phyloP scores from a whole-genome alignment of 2,888 invertebrate genomes.

The Eupeodes luniger region DNA sequence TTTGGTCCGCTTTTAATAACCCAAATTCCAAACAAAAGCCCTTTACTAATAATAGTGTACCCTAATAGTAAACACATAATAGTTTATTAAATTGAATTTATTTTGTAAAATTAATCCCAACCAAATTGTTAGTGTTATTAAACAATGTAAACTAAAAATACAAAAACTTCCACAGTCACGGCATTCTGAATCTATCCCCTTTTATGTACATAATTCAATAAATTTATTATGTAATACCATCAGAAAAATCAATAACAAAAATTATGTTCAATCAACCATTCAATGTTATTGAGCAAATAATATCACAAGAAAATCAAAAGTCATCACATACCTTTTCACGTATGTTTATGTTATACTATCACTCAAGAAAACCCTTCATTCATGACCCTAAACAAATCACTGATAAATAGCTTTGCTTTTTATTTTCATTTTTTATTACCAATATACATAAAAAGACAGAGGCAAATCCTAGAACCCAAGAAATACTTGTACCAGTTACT shows the following conservation, averaged over 20 bases:
- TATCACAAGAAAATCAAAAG: slow-evolving; percentile 38
- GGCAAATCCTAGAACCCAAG: background rate
- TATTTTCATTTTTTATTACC: slow-evolving; percentile 67
- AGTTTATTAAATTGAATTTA: too few relatives aligned
- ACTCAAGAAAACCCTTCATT: slow-evolving; percentile 37
- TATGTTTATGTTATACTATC: background rate
- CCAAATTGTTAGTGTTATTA: too few relatives aligned
- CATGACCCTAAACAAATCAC: slow-evolving; percentile 64
- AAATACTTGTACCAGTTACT: slow-evolving; percentile 32
- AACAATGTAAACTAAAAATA: too few relatives aligned
- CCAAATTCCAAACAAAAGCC: too few relatives aligned
- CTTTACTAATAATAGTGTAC: too few relatives aligned
- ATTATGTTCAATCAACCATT: slow-evolving; percentile 50
- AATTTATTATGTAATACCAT: slow-evolving; percentile 44
- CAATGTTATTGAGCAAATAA: slow-evolving; percentile 56
- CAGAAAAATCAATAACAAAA: slow-evolving; percentile 64
- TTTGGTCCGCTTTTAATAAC: too few relatives aligned
- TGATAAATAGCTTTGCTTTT: slow-evolving; percentile 63
- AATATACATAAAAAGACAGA: slow-evolving; percentile 13
- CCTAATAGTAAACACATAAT: too few relatives aligned
- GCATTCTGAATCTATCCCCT: too few relatives aligned
- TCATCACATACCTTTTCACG: slow-evolving; percentile 43
- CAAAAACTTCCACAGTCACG: too few relatives aligned
- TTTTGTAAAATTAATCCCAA: too few relatives aligned
- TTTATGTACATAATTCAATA: slow-evolving; percentile 31